Evolutionary conservation across 2,888 invertebrate species (phyloP).

Genomic region (Cataglyphis cursor): DNA sequence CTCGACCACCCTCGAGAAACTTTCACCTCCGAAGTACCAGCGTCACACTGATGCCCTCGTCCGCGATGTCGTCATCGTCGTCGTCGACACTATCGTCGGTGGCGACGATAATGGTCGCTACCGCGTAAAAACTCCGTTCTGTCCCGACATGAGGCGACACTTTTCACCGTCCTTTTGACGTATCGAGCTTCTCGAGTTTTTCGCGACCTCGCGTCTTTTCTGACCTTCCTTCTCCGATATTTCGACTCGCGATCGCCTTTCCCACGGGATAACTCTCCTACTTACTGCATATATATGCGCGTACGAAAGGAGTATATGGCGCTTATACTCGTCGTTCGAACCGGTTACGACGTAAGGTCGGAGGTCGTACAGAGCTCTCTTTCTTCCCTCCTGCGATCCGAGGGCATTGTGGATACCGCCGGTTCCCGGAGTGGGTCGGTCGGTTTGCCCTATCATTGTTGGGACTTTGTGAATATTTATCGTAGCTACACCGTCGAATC

Average conservation of each 20-base stretch:
- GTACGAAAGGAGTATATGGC: conserved; percentile 58
- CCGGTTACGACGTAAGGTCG: conserved; percentile 74
- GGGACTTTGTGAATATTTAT: conserved; percentile 72
- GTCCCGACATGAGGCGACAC: conserved; percentile 50
- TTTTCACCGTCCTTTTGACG: conserved; percentile 38
- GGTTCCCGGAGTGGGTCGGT: conserved; percentile 63
- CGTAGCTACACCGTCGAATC: conserved; percentile 36
- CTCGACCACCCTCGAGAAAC: conserved; percentile 65
- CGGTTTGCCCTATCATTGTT: conserved; percentile 71
- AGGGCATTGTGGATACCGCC: conserved; percentile 51
- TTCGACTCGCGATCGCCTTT: conserved; percentile 55
- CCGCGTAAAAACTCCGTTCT: conserved; percentile 41
- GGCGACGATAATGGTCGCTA: conserved; percentile 46
- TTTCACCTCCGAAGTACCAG: conserved; percentile 65
- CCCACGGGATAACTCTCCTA: conserved; percentile 66
- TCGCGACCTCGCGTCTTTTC: conserved; percentile 20
- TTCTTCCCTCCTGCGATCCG: conserved; percentile 53
- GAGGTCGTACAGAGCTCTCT: conserved; percentile 69
- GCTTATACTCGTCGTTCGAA: conserved; percentile 63
- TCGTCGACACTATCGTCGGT: background rate
- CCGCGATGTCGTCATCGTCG: conserved; percentile 1
- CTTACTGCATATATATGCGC: conserved; percentile 57
- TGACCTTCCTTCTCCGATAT: conserved; percentile 45
- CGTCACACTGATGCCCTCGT: conserved; percentile 38
- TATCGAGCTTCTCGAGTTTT: conserved; percentile 44